A percentile compares a stretch with the other conserved stretches of the same genome.
Evolutionary conservation across 2,113 vertebrate genomes (phyloP).

Genomic region (Oxyura jamaicensis): DNA sequence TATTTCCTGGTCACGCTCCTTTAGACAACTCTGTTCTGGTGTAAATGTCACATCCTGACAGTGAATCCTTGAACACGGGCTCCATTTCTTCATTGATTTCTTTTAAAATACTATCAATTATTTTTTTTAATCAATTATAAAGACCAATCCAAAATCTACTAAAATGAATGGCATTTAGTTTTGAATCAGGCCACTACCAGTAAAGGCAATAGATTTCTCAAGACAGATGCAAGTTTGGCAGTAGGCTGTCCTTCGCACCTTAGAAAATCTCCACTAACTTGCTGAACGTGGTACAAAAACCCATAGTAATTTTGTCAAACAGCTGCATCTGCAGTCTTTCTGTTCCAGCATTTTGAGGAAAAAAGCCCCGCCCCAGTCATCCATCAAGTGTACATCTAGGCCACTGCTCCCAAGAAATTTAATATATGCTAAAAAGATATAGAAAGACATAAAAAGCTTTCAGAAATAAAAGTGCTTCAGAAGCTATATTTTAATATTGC

Average conservation of each 20-base stretch:
- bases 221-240: neutral
- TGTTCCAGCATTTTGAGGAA: neutral
- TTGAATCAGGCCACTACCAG: neutral
- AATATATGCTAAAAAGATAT: conserved; percentile 23
- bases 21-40: neutral
- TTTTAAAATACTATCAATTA: conserved; percentile 24
- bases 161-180: neutral
- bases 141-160: neutral
- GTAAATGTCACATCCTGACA: conserved; percentile 33
- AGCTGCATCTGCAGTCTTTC: neutral
- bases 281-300: neutral
- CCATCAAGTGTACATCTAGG: conserved; percentile 5
- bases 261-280: neutral
- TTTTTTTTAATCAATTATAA: neutral
- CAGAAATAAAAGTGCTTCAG: conserved; percentile 16
- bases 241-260: neutral
- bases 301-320: neutral
- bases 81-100: conserved; percentile 4
- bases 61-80: neutral
- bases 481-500: neutral
- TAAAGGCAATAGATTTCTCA: neutral
- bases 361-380: neutral
- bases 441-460: conserved; percentile 40
- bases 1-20: conserved; percentile 46
- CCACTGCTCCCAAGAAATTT: neutral